Base-by-base conservation (phyloP, 2,888 invertebrate species). In the Brachycybe producta region DNA sequence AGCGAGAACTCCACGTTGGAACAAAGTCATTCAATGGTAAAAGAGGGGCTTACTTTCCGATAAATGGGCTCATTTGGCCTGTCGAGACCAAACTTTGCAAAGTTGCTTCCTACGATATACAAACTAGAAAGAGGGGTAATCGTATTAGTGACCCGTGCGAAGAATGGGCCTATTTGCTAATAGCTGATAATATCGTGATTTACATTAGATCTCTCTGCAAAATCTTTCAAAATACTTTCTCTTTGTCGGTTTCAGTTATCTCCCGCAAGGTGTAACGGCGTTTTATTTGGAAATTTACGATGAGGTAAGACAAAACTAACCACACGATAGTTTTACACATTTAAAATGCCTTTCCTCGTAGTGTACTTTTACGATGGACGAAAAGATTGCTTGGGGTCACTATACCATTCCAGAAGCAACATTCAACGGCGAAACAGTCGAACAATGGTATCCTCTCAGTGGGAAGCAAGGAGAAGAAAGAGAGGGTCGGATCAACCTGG, bases 211-310 rank as follows among this genome's bases (percentile, higher is more conserved):
- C n/a, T 2, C 13, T 15, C 11, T 23, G n/a, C 13, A 11, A 51
- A 19, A 5, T 7, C 7, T 41, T 13, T 17, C 11, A 38, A 8
- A 8, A 13, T 17, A 8, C 24, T 4, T 39, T n/a, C 26, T 26
- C n/a, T 34, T 34, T 45, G 38, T 21, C n/a, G 38, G 32, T 60
- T 62, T 24, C 60, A 88, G 88, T 65, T 75, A 84, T 58, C 73
- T 95, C 52, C 90, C 94, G 0, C 77, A 80, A 57, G 92, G 94
- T 39, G 85, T 95, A 13, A 83, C 83, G 63, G 79, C 82, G 11
- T 76, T 97, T 58, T 86, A 85, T 62, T 65, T 97, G 60, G 95
- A 97, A 74, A 84, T 97, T 57, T 97, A 85, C 68, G 97, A 97
- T 70, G 97, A 95, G 65, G 71, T 70, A 59, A 53, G 30, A 26